Base-by-base conservation (phyloP, 2,797 vertebrate genomes). In the Pseudomugil gertrudae region DNA sequence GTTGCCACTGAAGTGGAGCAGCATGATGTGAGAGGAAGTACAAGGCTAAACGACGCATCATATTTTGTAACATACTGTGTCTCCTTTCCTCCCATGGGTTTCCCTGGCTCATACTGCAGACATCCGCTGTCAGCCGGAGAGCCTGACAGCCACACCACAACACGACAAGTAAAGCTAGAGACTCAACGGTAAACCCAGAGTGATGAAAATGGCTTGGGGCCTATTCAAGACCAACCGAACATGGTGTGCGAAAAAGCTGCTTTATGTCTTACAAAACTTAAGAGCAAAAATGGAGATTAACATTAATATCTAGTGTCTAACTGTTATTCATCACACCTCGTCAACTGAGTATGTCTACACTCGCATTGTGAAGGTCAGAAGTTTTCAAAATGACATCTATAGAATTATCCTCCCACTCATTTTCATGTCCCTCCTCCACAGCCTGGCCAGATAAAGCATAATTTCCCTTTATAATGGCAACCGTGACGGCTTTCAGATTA, bases 401-500 rank as follows among this genome's bases (percentile, higher is more conserved):
- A 45, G 50, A 47, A 74, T 65, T 23, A 32, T 57, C 55, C 76
- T 73, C 80, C 78, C 63, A 57, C 78, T 76, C 75, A 0, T 30
- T 70, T 63, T 62, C 64, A 56, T 13, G 24, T 15, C 26, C 69
- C 63, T 69, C 66, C 81, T 75, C 36, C 32, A 8, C 65, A 66
- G 52, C 67, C 38, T 17, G 53, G 30, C 36, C 60, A 55, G 74
- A 71, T 78, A 70, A 80, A 80, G 66, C 72, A 74, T 75, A 21
- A 15, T 79, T 84, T 80, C 73, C 76, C 68, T 72, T 71, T 60
- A 60, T 85, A 80, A 84, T 71, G 75, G 75, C 69, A 15, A 62
- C 63, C 14, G 14, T 74, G 80, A 80, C 56, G 48, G 77, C 78
- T 83, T 56, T 11, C 53, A 88, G 79, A 89, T 90, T 79, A 87